Base-by-base conservation (phyloP, 2,113 vertebrate genomes). In the Lycaon pictus region DNA sequence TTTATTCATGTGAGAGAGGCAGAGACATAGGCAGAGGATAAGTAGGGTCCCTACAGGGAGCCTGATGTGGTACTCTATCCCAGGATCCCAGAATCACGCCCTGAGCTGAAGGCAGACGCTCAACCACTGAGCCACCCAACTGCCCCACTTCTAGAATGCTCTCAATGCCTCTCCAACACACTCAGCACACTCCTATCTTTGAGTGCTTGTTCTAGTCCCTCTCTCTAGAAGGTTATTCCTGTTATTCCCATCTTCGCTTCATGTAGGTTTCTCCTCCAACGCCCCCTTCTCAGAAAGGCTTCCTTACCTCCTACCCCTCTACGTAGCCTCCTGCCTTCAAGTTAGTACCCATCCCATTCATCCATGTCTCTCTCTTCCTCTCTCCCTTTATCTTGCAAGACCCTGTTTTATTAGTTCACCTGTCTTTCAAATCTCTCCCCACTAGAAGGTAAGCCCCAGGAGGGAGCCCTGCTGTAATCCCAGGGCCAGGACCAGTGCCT, bases 301-400 rank as follows among this genome's bases (percentile, higher is more conserved):
- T 5, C 79, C 62, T 27, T 9, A 29, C 17, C 74, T 67, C 22
- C 5, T 3, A 0, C 22, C 37, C 20, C 1, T 1, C 17, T 23
- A 19, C 2, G 7, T 43, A 43, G 43, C 32, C 20, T 29, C 16
- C 71, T 7, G 5, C 51, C 56, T 0, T 0, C 1, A 37, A 20
- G 51, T 55, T 25, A 15, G 56, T 2, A 7, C 32, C 48, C 11
- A 35, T 1, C 13, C 43, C 20, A 0, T 29, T 53, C 19, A 32
- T 60, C 83, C 37, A 11, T 23, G 27, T 77, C 3, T n/a, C 53
- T 62, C 23, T 48, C 23, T 51, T 56, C 13, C 15, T 29, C 74
- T n/a, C 27, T 71, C 53, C 29, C 80, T 89, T 27, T 62, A 37
- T 55, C 32, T 53, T 63, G 16, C n/a, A 51, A 20, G 29, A 17